Percentiles rank a stretch among this genome's conserved stretches.
Conservation (phyloP, 1,140 invertebrate species). For the Philotrypesis tridentata region DNA sequence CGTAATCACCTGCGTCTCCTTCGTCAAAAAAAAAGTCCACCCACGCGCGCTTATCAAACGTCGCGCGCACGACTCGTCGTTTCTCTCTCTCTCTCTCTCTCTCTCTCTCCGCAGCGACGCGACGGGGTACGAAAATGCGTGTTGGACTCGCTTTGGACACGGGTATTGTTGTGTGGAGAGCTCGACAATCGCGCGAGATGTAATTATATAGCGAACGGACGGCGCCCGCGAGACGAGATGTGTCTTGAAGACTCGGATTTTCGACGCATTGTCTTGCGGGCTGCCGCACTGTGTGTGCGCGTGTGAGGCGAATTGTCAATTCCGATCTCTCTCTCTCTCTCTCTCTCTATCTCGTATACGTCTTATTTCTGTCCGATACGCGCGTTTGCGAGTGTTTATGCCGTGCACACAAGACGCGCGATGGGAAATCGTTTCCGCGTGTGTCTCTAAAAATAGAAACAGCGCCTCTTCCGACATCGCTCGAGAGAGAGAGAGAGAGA, state of each 20-base stretch:
- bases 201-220: background rate
- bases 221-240: no score
- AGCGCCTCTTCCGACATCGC: background rate
- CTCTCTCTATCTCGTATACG: no score
- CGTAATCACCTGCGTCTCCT: slow-evolving; percentile 24
- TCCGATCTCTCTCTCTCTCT: background rate
- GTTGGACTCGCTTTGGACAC: background rate
- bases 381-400: no score
- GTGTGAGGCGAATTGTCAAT: background rate
- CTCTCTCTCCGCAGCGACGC: background rate
- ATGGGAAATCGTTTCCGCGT: background rate
- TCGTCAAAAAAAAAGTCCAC: slow-evolving; percentile 8
- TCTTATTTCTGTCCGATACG: background rate
- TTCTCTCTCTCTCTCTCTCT: background rate
- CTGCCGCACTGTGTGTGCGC: no score
- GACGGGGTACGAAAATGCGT: background rate
- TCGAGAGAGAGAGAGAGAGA: no score
- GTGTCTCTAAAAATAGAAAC: background rate
- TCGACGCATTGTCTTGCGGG: background rate
- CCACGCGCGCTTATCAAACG: slow-evolving; percentile 12
- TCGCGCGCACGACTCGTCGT: background rate
- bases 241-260: background rate
- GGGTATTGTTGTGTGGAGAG: background rate
- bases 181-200: no score
- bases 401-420: no score